These are phyloP conservation scores for Parazoanthus darwini DNA, from an alignment of 92 coral and sea anemone genomes.

Conservation along the genomic window DNA sequence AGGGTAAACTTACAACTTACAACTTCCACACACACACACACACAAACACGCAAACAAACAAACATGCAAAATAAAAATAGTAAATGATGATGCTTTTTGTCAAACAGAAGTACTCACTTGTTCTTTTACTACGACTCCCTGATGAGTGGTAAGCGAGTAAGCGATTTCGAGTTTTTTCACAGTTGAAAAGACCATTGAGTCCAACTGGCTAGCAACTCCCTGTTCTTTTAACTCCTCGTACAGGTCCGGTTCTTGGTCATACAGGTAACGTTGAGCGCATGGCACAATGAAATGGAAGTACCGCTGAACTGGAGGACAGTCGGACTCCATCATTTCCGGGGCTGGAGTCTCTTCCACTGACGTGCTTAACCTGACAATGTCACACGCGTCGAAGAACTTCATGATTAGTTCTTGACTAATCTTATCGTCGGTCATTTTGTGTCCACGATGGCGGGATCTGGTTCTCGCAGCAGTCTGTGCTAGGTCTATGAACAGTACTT, in stretches of 20 bases:
- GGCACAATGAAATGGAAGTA: conserved; percentile 75
- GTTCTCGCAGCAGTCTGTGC: conserved; percentile 39
- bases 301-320: conserved; percentile 64
- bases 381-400: conserved; percentile 66
- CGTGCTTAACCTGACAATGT: conserved; percentile 60
- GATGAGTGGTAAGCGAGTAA: conserved; percentile 64
- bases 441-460: conserved; percentile 25
- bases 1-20: no score
- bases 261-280: conserved; percentile 69
- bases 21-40: no score
- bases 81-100: neutral
- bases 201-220: conserved; percentile 50
- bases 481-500: conserved; percentile 71
- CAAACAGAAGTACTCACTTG: neutral
- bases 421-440: conserved; percentile 24
- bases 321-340: conserved; percentile 48
- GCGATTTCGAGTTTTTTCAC: conserved; percentile 71
- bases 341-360: conserved; percentile 59
- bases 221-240: conserved; percentile 55
- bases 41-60: no score
- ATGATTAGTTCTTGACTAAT: conserved; percentile 33
- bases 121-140: conserved; percentile 49
- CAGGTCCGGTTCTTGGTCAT: conserved; percentile 27
- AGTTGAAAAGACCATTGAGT: conserved; percentile 64
- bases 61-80: no score